Evolutionary conservation across 1,140 invertebrate genomes (phyloP).

Genomic region (Panagrolaimus sp.): DNA sequence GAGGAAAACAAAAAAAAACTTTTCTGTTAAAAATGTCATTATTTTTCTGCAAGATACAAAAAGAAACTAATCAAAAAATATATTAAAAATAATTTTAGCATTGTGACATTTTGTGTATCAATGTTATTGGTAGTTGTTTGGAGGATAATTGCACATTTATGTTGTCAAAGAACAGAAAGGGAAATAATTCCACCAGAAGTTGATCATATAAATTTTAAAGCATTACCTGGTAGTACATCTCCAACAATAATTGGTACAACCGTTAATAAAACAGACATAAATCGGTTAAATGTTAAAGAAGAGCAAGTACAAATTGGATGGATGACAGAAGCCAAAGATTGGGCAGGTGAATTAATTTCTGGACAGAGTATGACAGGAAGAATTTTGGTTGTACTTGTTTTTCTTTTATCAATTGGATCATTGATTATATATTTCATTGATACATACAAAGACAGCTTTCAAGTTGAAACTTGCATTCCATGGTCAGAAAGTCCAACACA

Average conservation of each 20-base stretch:
- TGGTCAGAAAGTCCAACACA: slow-evolving; percentile 99
- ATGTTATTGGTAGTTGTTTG: slow-evolving; percentile 58
- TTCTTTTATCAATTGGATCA: slow-evolving; percentile 98
- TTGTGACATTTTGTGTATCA: slow-evolving; percentile 58
- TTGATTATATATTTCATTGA: slow-evolving; percentile 99
- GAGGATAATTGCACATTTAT: slow-evolving; percentile 55
- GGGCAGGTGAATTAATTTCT: slow-evolving; percentile 99
- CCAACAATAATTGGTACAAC: slow-evolving; percentile 6
- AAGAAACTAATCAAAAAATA: too few relatives aligned
- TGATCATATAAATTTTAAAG: neutral
- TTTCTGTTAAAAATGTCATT: too few relatives aligned
- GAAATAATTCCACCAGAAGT: slow-evolving; percentile 22
- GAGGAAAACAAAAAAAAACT: too few relatives aligned
- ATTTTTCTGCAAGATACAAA: too few relatives aligned
- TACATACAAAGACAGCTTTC: slow-evolving; percentile 72
- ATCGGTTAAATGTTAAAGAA: slow-evolving; percentile 39
- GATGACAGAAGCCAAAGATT: slow-evolving; percentile 93
- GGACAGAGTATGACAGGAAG: slow-evolving; percentile 97
- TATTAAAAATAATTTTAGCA: slow-evolving; percentile 41
- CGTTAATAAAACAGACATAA: slow-evolving; percentile 13
- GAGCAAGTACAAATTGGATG: slow-evolving; percentile 61
- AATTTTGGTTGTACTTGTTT: slow-evolving; percentile 97
- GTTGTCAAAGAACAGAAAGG: slow-evolving; percentile 52
- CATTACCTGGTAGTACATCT: slow-evolving; percentile 11
- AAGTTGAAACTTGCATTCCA: slow-evolving; percentile 93